These are phyloP conservation scores for Saguinus midas DNA, from an alignment of 2,113 vertebrate species.

Conservation along the genomic window DNA sequence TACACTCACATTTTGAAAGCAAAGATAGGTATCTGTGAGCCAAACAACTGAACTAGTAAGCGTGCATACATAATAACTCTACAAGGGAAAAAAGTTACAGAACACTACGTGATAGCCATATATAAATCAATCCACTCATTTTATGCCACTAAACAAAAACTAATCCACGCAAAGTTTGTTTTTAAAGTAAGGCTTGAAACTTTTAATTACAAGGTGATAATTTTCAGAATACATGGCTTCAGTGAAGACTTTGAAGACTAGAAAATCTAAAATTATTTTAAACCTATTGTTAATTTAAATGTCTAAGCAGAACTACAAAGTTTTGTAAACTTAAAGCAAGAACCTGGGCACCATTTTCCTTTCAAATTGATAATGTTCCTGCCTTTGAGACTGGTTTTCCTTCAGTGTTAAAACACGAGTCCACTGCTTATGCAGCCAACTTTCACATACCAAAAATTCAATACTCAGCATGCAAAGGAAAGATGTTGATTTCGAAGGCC, in stretches of 20 bases:
- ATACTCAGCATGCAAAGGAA: background rate
- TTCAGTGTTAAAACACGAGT: background rate
- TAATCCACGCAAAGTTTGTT: background rate
- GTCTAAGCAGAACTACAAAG: background rate
- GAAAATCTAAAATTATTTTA: background rate
- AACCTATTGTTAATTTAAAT: background rate
- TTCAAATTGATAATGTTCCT: background rate
- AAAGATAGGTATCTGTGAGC: background rate
- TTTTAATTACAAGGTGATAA: background rate
- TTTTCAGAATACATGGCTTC: constrained; percentile 3
- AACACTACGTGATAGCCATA: background rate
- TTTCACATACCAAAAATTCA: background rate
- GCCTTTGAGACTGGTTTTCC: background rate
- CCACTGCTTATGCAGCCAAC: background rate
- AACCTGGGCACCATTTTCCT: background rate
- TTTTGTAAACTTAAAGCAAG: constrained; percentile 47
- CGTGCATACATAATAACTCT: background rate
- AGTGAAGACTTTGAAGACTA: constrained; percentile 2
- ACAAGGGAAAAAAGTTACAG: background rate
- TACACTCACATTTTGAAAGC: constrained; percentile 25
- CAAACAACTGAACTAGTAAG: background rate
- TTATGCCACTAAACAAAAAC: constrained; percentile 18
- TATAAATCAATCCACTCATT: background rate
- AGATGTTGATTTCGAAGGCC: background rate
- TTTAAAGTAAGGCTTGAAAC: background rate